Evolutionary conservation across 1,140 invertebrate genomes (phyloP), one percentile per base, ranked within the genome.

Genomic region (Drosophila cardini): DNA sequence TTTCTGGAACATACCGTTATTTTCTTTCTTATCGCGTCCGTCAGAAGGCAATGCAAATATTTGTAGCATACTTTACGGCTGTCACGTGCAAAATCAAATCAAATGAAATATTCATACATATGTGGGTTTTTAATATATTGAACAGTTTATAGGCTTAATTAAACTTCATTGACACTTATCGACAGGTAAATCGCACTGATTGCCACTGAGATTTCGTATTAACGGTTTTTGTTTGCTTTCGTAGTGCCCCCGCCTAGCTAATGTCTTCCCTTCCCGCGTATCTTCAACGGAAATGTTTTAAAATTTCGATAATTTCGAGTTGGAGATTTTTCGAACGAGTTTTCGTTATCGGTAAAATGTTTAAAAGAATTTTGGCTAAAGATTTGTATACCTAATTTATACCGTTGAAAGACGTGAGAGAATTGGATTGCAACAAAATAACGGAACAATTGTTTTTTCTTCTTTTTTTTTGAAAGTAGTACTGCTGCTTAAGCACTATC

Each of bases 131-230:
- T 78, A 62, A 65, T 80, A 71, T 70, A 67, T 73, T 77, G 61
- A 78, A 56, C 67, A 46, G 61, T 60, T 76, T 76, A 78, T 53
- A 72, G 76, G 53, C 72, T 71, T 87, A 89, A 87, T 87, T 89
- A 87, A 78, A 73, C 70, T 55, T 43, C 50, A 53, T 56, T 65
- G 82, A 81, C 79, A 83, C 48, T 63, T 73, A 86, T 73, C 53
- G 26, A 71, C 52, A 48, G 40, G 40, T 42, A 32, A 57, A 67
- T 81, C 58, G 75, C 69, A 70, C 38, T 63, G 81, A 80, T 73
- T 67, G 50, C 53, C 46, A 61, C 68, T 45, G 42, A 64, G 60
- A 71, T 71, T 71, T 64, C 32, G 8, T 26, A 60, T 48, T 67
- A 46, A 77, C 74, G 21, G 61, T 38, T 70, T 26, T 0, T 26